Conservation (phyloP, 2,113 vertebrate species). For the Dromaius novaehollandiae region DNA sequence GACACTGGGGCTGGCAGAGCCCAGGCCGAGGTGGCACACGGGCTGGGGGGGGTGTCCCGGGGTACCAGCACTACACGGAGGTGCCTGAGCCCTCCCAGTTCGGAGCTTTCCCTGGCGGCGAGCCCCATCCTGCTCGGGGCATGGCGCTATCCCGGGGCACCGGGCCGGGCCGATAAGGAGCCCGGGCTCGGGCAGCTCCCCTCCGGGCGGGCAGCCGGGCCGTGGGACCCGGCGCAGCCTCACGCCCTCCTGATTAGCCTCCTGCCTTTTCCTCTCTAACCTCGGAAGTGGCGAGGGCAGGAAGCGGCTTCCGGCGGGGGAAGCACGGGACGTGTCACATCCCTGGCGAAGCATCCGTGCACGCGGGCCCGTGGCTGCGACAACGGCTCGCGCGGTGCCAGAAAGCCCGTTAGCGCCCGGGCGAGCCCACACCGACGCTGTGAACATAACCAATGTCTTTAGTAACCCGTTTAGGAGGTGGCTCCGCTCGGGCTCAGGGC, state of each 20-base stretch:
- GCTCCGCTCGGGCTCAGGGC: not conserved
- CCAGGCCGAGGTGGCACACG: accelerated
- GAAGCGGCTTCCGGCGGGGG: not conserved
- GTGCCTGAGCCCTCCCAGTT: no score
- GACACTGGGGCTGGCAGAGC: not conserved
- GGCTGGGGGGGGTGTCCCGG: no score
- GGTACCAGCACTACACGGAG: no score
- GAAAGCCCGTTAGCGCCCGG: not conserved
- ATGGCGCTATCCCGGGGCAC: not conserved
- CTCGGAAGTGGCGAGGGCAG: constrained; percentile 28
- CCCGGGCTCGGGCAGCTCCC: not conserved
- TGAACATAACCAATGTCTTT: not conserved
- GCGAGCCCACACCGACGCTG: accelerated
- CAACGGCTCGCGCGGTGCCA: accelerated
- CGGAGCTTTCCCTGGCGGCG: no score
- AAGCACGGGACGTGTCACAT: not conserved
- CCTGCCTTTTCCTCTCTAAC: not conserved
- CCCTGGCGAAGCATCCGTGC: accelerated
- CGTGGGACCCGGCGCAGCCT: not conserved
- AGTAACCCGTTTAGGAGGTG: not conserved
- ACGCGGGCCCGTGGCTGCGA: no score
- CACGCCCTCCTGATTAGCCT: not conserved
- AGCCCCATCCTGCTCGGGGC: not conserved
- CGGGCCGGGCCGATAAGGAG: not conserved
- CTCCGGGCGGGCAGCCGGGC: accelerated